phyloP scores from a whole-genome alignment of 2,113 vertebrate genomes.

The Leucoraja erinaceus region DNA sequence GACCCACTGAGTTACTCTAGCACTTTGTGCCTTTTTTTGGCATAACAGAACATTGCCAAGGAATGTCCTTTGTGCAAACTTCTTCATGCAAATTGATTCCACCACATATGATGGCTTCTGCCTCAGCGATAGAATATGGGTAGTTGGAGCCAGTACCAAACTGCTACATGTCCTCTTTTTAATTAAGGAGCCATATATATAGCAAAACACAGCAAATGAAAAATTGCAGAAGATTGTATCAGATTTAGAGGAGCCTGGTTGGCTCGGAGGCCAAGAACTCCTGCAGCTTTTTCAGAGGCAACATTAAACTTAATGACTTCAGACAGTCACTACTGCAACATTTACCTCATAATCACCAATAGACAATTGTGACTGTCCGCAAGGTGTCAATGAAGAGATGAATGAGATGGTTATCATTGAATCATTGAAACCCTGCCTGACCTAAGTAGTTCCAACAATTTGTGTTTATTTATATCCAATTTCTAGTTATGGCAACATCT shows the following conservation, averaged over 20 bases:
- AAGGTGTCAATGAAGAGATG: neutral
- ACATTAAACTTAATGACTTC: neutral
- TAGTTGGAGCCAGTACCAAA: too few species aligned
- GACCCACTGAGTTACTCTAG: too few species aligned
- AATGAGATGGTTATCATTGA: neutral
- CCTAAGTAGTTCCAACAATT: too few species aligned
- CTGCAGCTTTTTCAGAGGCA: neutral
- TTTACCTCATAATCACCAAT: neutral
- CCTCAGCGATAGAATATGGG: too few species aligned
- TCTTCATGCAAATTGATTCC: too few species aligned
- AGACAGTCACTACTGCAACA: neutral
- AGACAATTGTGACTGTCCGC: neutral
- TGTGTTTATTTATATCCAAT: too few species aligned
- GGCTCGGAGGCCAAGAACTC: neutral
- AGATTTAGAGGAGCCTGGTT: neutral
- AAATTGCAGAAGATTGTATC: neutral
- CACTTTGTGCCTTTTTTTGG: too few species aligned
- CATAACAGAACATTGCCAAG: too few species aligned
- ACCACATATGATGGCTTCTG: too few species aligned
- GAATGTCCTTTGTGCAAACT: too few species aligned
- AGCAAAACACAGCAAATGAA: neutral
- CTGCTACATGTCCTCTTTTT: too few species aligned
- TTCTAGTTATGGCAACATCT: too few species aligned
- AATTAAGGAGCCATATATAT: neutral
- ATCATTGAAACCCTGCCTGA: neutral